Conservation (phyloP, 2,888 invertebrate genomes). For the Ptychoptera albimana region DNA sequence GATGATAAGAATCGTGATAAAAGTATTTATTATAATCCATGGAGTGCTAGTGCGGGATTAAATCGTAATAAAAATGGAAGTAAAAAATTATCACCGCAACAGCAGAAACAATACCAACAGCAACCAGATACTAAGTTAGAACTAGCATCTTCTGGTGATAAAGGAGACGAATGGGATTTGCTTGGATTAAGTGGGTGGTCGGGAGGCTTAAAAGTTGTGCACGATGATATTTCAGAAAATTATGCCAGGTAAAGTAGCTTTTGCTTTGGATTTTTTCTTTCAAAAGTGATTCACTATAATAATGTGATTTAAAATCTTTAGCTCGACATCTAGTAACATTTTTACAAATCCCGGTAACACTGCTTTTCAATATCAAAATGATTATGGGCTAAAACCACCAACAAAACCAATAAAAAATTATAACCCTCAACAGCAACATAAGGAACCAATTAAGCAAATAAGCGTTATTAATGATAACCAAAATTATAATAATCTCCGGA, state of each 20-base stretch:
- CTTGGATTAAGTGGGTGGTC: slow-evolving; percentile 25
- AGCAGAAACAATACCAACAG: no score
- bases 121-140: neutral
- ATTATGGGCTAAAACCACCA: neutral
- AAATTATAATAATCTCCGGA: slow-evolving; percentile 7
- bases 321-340: no score
- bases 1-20: neutral
- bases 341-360: no score
- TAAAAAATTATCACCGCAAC: neutral
- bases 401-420: neutral
- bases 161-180: slow-evolving; percentile 16
- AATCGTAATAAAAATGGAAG: neutral
- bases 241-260: no score
- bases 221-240: neutral
- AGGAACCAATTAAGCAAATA: neutral
- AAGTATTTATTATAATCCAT: neutral
- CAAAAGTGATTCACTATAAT: no score
- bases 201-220: slow-evolving; percentile 13
- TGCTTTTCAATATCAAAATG: neutral
- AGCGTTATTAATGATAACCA: neutral
- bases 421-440: neutral
- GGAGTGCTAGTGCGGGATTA: no score
- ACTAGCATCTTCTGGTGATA: neutral
- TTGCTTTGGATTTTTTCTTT: no score
- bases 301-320: no score